Evolutionary conservation across 2,888 invertebrate genomes (phyloP).

Genomic region (Baronia brevicornis): DNA sequence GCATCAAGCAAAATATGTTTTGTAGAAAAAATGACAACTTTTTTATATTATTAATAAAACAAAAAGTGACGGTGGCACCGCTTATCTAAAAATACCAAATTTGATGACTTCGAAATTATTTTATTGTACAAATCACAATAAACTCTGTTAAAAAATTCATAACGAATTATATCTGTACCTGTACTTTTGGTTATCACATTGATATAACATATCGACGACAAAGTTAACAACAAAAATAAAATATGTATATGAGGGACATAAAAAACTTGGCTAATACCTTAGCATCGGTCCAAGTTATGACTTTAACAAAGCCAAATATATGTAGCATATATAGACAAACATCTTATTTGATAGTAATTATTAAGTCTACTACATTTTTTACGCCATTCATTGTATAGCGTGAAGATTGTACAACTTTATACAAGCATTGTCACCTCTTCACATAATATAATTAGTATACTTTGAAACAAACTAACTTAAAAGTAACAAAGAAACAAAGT

Average conservation of each 20-base stretch:
- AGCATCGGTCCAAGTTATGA: constrained; percentile 16
- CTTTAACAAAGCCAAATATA: constrained; percentile 2
- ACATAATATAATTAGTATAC: too few species aligned
- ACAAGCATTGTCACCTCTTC: too few species aligned
- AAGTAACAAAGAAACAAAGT: constrained; percentile 1
- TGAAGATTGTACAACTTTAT: too few species aligned
- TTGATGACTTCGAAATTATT: constrained; percentile 7
- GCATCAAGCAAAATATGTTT: too few species aligned
- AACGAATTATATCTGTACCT: constrained; percentile 14
- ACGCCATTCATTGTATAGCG: too few species aligned
- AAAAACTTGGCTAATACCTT: constrained; percentile 38
- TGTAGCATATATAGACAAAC: too few species aligned
- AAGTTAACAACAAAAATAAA: constrained; percentile 33
- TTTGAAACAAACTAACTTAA: too few species aligned
- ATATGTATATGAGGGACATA: constrained; percentile 38
- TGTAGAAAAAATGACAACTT: too few species aligned
- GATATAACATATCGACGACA: constrained; percentile 24
- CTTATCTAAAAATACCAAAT: neutral
- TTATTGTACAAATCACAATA: constrained; percentile 4
- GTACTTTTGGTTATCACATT: constrained; percentile 12
- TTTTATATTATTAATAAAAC: too few species aligned
- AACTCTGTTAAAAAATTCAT: constrained; percentile 9
- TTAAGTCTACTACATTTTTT: too few species aligned
- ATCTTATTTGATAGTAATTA: too few species aligned
- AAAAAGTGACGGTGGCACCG: too few species aligned